A percentile compares a stretch with the other conserved stretches of the same genome.
Conservation (phyloP, 2,888 invertebrate genomes). For the Eutolmus rufibarbis region DNA sequence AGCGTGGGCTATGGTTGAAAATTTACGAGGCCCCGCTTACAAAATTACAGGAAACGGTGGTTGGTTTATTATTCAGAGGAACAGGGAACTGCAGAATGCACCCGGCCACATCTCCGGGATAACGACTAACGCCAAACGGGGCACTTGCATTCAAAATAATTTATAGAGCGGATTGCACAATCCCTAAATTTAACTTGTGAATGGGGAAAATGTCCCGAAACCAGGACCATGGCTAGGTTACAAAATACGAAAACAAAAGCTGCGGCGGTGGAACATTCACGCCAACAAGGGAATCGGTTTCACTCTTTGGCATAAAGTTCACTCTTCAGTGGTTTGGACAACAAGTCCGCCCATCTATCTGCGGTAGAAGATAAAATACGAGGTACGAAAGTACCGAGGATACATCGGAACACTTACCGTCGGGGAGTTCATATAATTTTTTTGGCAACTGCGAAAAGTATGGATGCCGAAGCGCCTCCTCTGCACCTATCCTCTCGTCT, state of each 20-base stretch:
- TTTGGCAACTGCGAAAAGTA: conserved; percentile 92
- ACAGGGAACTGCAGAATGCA: not conserved
- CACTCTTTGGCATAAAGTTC: not conserved
- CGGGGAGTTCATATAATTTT: conserved; percentile 88
- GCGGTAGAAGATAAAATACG: not conserved
- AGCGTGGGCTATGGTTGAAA: not conserved
- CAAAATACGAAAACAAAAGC: not conserved
- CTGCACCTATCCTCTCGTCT: conserved; percentile 83
- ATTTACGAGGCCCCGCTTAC: conserved; percentile 6
- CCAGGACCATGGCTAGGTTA: not conserved
- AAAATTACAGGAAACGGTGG: conserved; percentile 14
- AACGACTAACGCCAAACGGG: not conserved
- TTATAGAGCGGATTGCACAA: not conserved
- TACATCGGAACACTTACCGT: conserved; percentile 71
- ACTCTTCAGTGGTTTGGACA: not conserved
- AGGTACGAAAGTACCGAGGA: not conserved
- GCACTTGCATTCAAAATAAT: not conserved
- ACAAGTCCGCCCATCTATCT: not conserved
- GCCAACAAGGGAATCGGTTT: conserved; percentile 5
- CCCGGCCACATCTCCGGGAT: not conserved
- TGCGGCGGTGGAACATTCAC: not conserved
- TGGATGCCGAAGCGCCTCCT: conserved; percentile 83
- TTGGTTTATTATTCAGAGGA: conserved; percentile 26
- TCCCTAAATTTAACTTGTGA: not conserved
- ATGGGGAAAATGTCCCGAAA: not conserved